Percentiles rank a stretch among this genome's conserved stretches.
Evolutionary conservation across 1,140 invertebrate genomes (phyloP).

Genomic region (Hestina assimilis): DNA sequence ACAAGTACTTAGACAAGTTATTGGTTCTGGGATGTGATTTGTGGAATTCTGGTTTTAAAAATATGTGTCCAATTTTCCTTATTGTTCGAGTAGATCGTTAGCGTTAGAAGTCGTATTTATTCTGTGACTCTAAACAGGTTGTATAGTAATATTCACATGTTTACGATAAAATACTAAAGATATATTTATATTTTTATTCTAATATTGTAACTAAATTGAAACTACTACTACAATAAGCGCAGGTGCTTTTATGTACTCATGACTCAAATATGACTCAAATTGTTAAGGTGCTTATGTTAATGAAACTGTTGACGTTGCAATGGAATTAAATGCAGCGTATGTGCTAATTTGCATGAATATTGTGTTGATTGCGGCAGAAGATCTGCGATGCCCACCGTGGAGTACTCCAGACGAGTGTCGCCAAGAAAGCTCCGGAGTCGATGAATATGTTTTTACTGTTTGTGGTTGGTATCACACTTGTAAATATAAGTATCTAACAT

Average conservation of each 20-base stretch:
- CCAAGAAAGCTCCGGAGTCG: slow-evolving; percentile 1
- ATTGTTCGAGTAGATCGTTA: background rate
- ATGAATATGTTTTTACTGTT: slow-evolving; percentile 19
- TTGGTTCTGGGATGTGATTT: too few species aligned
- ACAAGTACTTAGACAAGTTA: too few species aligned
- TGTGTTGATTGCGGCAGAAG: background rate
- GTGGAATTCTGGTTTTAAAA: background rate
- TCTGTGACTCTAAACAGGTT: too few species aligned
- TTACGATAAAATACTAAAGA: background rate
- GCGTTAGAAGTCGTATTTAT: too few species aligned
- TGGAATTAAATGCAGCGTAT: slow-evolving; percentile 5
- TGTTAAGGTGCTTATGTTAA: too few species aligned
- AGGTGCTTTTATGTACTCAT: too few species aligned
- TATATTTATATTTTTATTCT: too few species aligned
- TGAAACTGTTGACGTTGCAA: background rate
- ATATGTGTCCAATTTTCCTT: background rate
- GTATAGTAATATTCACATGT: background rate
- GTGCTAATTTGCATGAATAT: background rate
- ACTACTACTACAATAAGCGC: too few species aligned
- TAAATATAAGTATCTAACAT: too few species aligned
- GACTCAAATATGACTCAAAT: too few species aligned
- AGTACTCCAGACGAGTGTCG: background rate
- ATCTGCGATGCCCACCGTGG: slow-evolving; percentile 2
- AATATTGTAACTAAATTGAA: too few species aligned
- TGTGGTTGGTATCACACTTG: slow-evolving; percentile 6